phyloP scores from a whole-genome alignment of 2,888 invertebrate species.

The Xanthia togata region DNA sequence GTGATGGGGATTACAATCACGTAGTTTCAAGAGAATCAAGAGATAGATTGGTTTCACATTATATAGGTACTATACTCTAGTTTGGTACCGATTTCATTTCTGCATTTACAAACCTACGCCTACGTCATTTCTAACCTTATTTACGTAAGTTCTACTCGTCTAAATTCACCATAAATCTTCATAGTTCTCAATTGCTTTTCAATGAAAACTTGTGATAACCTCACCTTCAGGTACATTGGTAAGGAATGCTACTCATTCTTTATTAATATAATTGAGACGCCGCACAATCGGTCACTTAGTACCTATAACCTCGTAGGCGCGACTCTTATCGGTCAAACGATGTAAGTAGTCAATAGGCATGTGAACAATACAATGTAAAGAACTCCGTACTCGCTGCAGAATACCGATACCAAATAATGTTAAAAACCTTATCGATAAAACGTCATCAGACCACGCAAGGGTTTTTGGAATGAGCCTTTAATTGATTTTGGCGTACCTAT shows the following conservation, averaged over 20 bases:
- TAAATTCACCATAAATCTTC: background rate
- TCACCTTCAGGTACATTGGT: background rate
- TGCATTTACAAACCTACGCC: background rate
- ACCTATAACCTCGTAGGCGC: background rate
- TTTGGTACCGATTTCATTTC: background rate
- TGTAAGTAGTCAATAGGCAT: slow-evolving; percentile 19
- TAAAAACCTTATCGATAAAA: slow-evolving; percentile 28
- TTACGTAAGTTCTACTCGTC: background rate
- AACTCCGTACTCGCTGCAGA: slow-evolving; percentile 1
- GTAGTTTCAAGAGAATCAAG: background rate
- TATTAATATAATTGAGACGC: background rate
- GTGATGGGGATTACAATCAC: slow-evolving; percentile 18
- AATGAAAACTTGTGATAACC: background rate
- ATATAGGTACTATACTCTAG: background rate
- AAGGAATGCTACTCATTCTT: background rate
- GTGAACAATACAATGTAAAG: slow-evolving; percentile 21
- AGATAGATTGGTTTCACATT: background rate
- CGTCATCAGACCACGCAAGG: background rate
- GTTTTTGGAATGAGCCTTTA: slow-evolving; percentile 23
- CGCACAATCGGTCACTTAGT: slow-evolving; percentile 30
- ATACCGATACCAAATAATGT: slow-evolving; percentile 2
- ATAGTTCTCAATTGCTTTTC: background rate
- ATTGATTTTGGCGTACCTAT: slow-evolving; percentile 17
- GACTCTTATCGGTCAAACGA: slow-evolving; percentile 48
- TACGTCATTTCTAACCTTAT: background rate